Base-by-base conservation (phyloP, 1,140 invertebrate genomes). In the Aphaenogaster floridana region DNA sequence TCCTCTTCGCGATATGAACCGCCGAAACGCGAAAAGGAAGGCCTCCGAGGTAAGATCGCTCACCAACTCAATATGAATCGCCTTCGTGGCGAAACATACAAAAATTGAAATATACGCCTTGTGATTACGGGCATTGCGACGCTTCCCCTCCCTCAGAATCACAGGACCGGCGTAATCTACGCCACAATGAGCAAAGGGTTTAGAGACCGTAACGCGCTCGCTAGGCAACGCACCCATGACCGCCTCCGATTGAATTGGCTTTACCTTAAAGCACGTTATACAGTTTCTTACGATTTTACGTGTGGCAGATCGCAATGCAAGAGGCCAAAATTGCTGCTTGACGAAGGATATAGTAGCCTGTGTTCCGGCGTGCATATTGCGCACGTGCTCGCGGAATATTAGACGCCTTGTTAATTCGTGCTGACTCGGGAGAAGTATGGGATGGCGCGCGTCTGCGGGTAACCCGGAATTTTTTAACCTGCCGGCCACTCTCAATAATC, bases 61-160 rank as follows among this genome's bases (percentile, higher is more conserved):
- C 0, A 87, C 78, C 0, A 87, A 0, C 11, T 88, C 86, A 0
- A 88, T 3, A 5, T 89, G 83, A 0, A 86, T 7, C 0, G 88
- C 83, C 36, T 83, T 91, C 0, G 54, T 54, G 0, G 79, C 34
- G 4, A 89, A 64, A 13, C 83, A 89, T 0, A 91, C 63, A 21
- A 91, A 91, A 0, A 91, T 0, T 0, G 86, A 68, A 1, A 90
- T 54, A 15, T 91, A 88, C 2, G 76, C 77, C 11, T 77, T 50
- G 0, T 64, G 42, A 1, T 63, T 78, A 0, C 13, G 17, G 0
- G 42, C 21, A 8, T 78, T 78, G 1, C 76, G 42, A 0, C 76
- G 11, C 3, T 78, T 63, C 0, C 74, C 76, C 0, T 78, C 42
- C 1, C 39, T 28, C 0, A 78, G 5, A 0, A 48, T 8, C 0